These are phyloP conservation scores for Eledona agricola DNA, from an alignment of 2,888 invertebrate genomes.

Conservation along the genomic window DNA sequence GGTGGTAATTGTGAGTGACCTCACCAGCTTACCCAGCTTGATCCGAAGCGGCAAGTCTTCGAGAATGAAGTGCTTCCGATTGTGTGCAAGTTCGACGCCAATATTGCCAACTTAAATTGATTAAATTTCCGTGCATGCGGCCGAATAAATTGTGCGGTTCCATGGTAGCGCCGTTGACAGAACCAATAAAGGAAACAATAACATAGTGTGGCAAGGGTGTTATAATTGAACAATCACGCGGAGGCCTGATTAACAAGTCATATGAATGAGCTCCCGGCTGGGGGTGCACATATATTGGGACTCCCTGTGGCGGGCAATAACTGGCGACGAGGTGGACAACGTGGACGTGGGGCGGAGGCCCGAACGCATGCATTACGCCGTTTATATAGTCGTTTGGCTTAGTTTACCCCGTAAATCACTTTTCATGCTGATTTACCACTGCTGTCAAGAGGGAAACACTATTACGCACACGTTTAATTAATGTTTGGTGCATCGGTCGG, in stretches of 20 bases:
- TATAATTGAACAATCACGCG: slow-evolving; percentile 43
- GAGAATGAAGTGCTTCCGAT: too few species aligned
- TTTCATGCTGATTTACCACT: slow-evolving; percentile 49
- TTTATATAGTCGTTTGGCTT: slow-evolving; percentile 45
- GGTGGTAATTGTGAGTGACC: too few species aligned
- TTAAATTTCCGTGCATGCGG: slow-evolving; percentile 8
- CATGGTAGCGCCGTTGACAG: slow-evolving; percentile 31
- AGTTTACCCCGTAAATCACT: slow-evolving; percentile 48
- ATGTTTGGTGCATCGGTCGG: slow-evolving; percentile 26
- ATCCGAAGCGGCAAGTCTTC: too few species aligned
- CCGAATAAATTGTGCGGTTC: slow-evolving; percentile 12
- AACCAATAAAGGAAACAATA: slow-evolving; percentile 42
- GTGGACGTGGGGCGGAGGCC: slow-evolving; percentile 40
- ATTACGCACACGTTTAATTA: slow-evolving; percentile 34
- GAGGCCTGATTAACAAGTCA: slow-evolving; percentile 54
- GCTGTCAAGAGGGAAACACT: slow-evolving; percentile 39
- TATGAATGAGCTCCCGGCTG: slow-evolving; percentile 45
- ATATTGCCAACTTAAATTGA: too few species aligned
- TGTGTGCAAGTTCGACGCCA: too few species aligned
- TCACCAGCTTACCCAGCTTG: too few species aligned
- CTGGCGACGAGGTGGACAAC: slow-evolving; percentile 40
- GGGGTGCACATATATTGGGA: slow-evolving; percentile 52
- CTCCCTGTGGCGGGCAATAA: slow-evolving; percentile 49
- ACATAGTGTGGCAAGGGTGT: slow-evolving; percentile 36
- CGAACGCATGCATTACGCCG: slow-evolving; percentile 45